A percentile compares a stretch with the other conserved stretches of the same genome.
Conservation (phyloP, 2,113 vertebrate genomes). For the Epinephelus fuscoguttatus region DNA sequence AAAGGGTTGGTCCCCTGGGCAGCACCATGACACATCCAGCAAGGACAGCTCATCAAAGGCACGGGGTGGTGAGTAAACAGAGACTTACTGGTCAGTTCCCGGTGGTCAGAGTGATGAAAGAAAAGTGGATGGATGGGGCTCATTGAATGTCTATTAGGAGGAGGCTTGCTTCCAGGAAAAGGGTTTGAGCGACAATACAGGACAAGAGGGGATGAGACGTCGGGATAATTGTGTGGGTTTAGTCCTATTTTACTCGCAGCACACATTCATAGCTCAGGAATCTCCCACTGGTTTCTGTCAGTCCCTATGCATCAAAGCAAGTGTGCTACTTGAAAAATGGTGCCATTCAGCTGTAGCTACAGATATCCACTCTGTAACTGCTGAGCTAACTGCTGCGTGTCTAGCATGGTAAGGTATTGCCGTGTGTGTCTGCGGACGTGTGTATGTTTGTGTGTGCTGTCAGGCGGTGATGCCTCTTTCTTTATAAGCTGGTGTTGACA, state of each 20-base stretch:
- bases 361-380: slow-evolving; percentile 7
- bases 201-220: background rate
- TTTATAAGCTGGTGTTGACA: slow-evolving; percentile 83
- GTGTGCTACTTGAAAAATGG: slow-evolving; percentile 23
- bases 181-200: slow-evolving; percentile 45
- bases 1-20: slow-evolving; percentile 25
- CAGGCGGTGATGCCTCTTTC: slow-evolving; percentile 55
- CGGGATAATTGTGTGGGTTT: background rate
- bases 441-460: slow-evolving; percentile 39
- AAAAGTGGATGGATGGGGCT: slow-evolving; percentile 19
- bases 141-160: slow-evolving; percentile 7
- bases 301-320: slow-evolving; percentile 14
- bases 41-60: slow-evolving; percentile 55
- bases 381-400: slow-evolving; percentile 17
- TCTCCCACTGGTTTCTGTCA: slow-evolving; percentile 44
- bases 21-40: slow-evolving; percentile 53
- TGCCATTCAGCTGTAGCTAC: slow-evolving; percentile 19
- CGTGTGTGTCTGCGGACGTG: slow-evolving; percentile 28
- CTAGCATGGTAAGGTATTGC: background rate
- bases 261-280: slow-evolving; percentile 44
- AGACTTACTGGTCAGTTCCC: slow-evolving; percentile 40
- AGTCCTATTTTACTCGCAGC: slow-evolving; percentile 11
- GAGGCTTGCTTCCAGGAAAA: slow-evolving; percentile 57
- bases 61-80: slow-evolving; percentile 49
- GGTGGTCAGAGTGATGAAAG: slow-evolving; percentile 36